Conservation (phyloP, 2,888 invertebrate species). For the Lasioglossum oenotherae region DNA sequence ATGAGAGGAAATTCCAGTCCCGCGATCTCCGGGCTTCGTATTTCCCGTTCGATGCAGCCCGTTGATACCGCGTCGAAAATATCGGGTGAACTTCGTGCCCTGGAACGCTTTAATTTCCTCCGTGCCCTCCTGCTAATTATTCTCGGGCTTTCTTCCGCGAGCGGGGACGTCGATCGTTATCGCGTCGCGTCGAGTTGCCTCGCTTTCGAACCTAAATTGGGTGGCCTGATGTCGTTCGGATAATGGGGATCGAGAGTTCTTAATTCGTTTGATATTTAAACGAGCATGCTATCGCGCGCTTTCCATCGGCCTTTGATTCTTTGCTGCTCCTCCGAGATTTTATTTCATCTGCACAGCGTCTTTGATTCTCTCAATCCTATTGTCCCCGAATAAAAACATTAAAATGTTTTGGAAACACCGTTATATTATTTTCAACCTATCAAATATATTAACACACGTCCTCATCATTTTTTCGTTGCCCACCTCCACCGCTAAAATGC, state of each 20-base stretch:
- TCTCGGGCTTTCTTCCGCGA: not conserved
- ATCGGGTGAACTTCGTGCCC: slow-evolving; percentile 3
- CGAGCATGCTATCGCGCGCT: not conserved
- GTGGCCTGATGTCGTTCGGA: slow-evolving; percentile 3
- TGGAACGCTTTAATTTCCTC: slow-evolving; percentile 15
- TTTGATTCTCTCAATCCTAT: too few relatives aligned
- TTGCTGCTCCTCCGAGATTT: not conserved
- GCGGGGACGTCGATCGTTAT: not conserved
- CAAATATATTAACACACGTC: too few relatives aligned
- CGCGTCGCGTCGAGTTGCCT: not conserved
- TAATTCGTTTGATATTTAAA: slow-evolving; percentile 6
- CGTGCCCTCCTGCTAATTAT: not conserved
- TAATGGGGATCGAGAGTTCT: not conserved
- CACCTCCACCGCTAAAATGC: too few relatives aligned
- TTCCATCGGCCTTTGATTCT: not conserved
- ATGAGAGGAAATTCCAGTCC: not conserved
- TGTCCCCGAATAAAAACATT: too few relatives aligned
- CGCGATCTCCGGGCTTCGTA: not conserved
- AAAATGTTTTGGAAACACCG: too few relatives aligned
- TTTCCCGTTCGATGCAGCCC: slow-evolving; percentile 10
- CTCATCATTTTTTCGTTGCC: too few relatives aligned
- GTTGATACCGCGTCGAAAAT: slow-evolving; percentile 8
- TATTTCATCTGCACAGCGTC: not conserved
- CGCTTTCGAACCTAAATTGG: not conserved
- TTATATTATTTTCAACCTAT: too few relatives aligned